Percentiles rank a stretch among this genome's conserved stretches.
phyloP scores from a whole-genome alignment of 1,140 invertebrate genomes.

The Rhagoletis zephyria region DNA sequence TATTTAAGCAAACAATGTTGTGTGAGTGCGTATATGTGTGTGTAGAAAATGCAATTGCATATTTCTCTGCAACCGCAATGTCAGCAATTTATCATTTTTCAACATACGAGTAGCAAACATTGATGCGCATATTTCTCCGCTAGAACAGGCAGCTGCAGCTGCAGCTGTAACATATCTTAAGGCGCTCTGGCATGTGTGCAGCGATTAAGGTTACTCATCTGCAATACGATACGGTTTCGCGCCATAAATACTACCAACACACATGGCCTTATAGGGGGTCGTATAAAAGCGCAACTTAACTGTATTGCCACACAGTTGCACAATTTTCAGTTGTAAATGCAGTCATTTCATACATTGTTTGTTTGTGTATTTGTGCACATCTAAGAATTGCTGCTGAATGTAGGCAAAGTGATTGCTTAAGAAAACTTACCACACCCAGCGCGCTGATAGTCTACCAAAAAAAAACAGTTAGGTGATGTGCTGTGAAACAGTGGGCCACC shows the following conservation, averaged over 20 bases:
- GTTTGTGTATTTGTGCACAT: not conserved
- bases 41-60: constrained; percentile 20
- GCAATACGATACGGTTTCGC: not conserved
- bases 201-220: constrained; percentile 45
- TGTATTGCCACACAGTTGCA: not conserved
- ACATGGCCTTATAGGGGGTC: not conserved
- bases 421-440: not conserved
- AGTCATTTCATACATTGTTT: not conserved
- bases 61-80: constrained; percentile 39
- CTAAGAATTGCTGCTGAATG: not conserved
- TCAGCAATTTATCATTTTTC: constrained; percentile 52
- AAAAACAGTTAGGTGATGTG: no score
- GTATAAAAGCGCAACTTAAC: constrained; percentile 2
- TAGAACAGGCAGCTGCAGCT: no score
- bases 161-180: not conserved
- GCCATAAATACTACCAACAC: constrained; percentile 39
- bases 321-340: not conserved
- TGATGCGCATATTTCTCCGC: not conserved
- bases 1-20: no score
- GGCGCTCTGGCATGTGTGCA: not conserved
- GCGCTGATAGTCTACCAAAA: not conserved
- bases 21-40: not conserved
- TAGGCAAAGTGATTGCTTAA: not conserved
- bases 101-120: not conserved
- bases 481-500: not conserved